Base-by-base conservation (phyloP, 2,888 invertebrate genomes). In the Mechanitis messenoides region DNA sequence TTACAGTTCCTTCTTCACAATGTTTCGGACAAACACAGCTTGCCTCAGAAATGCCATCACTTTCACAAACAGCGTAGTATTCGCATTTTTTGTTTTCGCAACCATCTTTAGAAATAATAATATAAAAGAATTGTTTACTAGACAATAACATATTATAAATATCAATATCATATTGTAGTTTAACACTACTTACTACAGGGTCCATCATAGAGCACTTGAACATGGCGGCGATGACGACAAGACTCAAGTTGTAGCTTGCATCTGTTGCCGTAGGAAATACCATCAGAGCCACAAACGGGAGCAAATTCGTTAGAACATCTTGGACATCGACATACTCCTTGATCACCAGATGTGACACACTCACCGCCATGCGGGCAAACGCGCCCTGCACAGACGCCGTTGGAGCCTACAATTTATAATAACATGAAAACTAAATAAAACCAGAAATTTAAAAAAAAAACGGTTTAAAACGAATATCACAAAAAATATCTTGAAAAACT, bases 311-410 rank as follows among this genome's bases (percentile, higher is more conserved):
- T 93, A 60, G 95, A 93, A 81, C 96, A 96, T 57, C 92, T 92
- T 50, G 96, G 96, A 83, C 97, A 98, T 72, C 95, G 94, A 83
- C 97, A 98, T 68, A 92, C 91, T 47, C 96, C 94, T 60, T 92
- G 91, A 12, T 94, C 94, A 59, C 95, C 95, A 65, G 92, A 92
- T 69, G 94, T 80, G n/a, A 88, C 81, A 69, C 89, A 90, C 76
- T 88, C 90, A 62, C 96, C 95, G 62, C 96, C 95, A 82, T 93
- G 94, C 68, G 94, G 93, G 79, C 97, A 97, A 73, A 91, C 92
- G 64, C 93, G 92, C 45, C 92, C 92, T 47, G 92, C 92, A 80
- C 94, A 94, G 38, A 93, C 93, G 38, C 93, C 93, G 76, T 91
- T 92, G 46, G 92, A 92, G 56, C 92, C 94, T 94, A 42, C 1